phyloP scores from a whole-genome alignment of 2,888 invertebrate genomes.

The Adela reaumurella region DNA sequence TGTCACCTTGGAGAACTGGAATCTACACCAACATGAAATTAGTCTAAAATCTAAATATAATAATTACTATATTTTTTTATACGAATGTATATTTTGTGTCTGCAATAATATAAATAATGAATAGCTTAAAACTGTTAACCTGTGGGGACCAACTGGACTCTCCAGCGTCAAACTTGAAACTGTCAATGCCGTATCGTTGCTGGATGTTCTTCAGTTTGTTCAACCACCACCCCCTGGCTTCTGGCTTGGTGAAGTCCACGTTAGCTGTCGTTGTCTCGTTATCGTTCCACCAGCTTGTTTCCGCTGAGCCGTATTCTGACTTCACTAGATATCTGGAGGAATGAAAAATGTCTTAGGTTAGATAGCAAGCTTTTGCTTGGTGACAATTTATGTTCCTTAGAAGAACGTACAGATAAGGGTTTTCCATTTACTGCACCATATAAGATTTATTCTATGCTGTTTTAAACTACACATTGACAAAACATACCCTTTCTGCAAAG shows the following conservation, averaged over 20 bases:
- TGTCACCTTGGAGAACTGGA: slow-evolving; percentile 33
- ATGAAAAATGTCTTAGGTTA: too few relatives aligned
- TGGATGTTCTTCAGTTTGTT: slow-evolving; percentile 48
- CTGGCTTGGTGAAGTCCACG: slow-evolving; percentile 69
- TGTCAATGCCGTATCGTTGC: slow-evolving; percentile 60
- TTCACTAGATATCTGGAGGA: slow-evolving; percentile 39
- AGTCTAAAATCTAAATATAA: too few relatives aligned
- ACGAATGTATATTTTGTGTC: too few relatives aligned
- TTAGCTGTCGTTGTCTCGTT: slow-evolving; percentile 50
- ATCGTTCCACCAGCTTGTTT: slow-evolving; percentile 54
- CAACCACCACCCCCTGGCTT: slow-evolving; percentile 60
- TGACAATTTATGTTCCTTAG: too few relatives aligned
- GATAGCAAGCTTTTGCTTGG: too few relatives aligned
- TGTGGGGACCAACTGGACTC: slow-evolving; percentile 66
- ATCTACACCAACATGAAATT: too few relatives aligned
- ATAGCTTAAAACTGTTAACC: slow-evolving; percentile 19
- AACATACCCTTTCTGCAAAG: slow-evolving; percentile 38
- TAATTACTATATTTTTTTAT: too few relatives aligned
- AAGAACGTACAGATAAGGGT: too few relatives aligned
- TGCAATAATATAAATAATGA: too few relatives aligned
- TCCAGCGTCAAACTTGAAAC: slow-evolving; percentile 80
- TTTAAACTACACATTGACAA: too few relatives aligned
- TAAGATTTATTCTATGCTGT: too few relatives aligned
- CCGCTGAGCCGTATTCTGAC: slow-evolving; percentile 41
- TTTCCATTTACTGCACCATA: too few relatives aligned